phyloP scores from a whole-genome alignment of 2,888 invertebrate species.

The Diadegma fenestrale region DNA sequence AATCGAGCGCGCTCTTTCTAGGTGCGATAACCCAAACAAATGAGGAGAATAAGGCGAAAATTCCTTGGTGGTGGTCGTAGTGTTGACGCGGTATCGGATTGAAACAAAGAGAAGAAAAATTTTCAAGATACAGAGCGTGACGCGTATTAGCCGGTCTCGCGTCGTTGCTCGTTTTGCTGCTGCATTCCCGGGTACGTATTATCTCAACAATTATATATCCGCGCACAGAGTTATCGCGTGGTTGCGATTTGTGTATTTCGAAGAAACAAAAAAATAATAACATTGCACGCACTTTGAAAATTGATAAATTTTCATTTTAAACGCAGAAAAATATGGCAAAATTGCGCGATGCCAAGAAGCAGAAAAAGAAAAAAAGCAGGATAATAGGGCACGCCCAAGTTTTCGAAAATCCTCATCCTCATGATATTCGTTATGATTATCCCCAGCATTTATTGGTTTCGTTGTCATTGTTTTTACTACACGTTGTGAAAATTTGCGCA shows the following conservation, averaged over 20 bases:
- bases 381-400: background rate
- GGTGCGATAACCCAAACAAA: conserved; percentile 34
- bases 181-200: background rate
- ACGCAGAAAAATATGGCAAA: background rate
- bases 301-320: background rate
- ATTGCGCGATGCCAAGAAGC: background rate
- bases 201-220: background rate
- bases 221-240: background rate
- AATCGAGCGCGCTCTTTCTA: conserved; percentile 18
- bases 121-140: background rate
- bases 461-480: background rate
- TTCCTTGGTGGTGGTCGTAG: background rate
- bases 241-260: background rate
- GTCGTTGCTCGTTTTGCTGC: background rate
- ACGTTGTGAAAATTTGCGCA: background rate
- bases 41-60: background rate
- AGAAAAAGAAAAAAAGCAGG: background rate
- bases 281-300: background rate
- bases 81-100: background rate
- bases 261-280: background rate
- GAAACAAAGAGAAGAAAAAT: conserved; percentile 22
- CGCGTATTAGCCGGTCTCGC: background rate
- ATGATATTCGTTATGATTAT: background rate
- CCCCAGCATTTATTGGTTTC: background rate
- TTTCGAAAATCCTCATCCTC: background rate